Evolutionary conservation across 2,888 invertebrate species (phyloP).

Genomic region (Chalcosyrphus nemorum): DNA sequence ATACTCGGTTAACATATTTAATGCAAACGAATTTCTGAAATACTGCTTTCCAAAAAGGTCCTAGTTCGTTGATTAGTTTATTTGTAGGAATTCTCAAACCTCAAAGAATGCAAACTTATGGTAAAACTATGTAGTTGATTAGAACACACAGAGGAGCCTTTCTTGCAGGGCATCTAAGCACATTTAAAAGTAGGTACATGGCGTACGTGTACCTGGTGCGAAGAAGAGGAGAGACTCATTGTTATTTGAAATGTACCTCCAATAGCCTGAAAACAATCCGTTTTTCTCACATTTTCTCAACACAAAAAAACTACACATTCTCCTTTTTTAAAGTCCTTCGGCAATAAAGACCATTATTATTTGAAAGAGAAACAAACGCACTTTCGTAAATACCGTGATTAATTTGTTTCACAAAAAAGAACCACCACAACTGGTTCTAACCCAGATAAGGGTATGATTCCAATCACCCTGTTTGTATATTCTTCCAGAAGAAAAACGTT

Average conservation of each 20-base stretch:
- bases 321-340: not conserved
- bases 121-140: no score
- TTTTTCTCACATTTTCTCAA: not conserved
- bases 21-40: no score
- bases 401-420: conserved; percentile 21
- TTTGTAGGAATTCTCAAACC: no score
- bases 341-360: not conserved
- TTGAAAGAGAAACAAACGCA: not conserved
- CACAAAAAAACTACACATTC: not conserved
- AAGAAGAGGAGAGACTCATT: not conserved
- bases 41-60: no score
- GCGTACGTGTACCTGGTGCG: no score
- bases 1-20: no score
- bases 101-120: no score
- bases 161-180: no score
- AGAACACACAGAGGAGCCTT: no score
- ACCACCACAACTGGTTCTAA: conserved; percentile 30
- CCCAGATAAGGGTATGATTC: conserved; percentile 27
- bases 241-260: not conserved
- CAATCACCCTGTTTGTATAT: conserved; percentile 21
- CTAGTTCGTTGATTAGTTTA: no score
- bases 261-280: no score
- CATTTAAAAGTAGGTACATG: no score
- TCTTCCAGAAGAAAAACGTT: not conserved
- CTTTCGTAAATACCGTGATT: conserved; percentile 2